Evolutionary conservation across 2,888 invertebrate genomes (phyloP).

Genomic region (Azorinus chamasolen): DNA sequence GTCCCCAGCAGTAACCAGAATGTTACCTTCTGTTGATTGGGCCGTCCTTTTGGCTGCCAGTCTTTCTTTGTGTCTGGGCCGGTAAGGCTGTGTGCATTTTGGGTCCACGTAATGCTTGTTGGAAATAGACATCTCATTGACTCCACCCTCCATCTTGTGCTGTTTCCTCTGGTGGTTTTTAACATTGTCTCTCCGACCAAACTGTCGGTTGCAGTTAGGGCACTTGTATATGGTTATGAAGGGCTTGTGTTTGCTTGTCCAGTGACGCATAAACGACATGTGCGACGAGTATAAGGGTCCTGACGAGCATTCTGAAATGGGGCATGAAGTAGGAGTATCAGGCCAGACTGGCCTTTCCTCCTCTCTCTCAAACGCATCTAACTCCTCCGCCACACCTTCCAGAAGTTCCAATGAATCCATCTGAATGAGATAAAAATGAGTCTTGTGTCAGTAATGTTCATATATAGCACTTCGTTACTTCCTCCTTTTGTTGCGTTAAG

Average conservation of each 20-base stretch:
- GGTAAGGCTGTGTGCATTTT: neutral
- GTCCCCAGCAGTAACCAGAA: no score
- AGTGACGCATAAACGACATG: neutral
- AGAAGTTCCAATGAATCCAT: constrained; percentile 7
- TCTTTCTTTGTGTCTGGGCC: neutral
- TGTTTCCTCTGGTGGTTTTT: neutral
- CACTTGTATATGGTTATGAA: neutral
- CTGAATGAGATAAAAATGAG: no score
- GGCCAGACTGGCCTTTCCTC: constrained; percentile 15
- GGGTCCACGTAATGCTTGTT: neutral
- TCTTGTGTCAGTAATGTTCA: no score
- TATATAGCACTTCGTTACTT: no score
- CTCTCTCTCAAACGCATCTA: neutral
- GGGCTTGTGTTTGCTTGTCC: neutral
- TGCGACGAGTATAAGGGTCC: neutral
- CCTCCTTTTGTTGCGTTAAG: no score
- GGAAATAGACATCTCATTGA: neutral
- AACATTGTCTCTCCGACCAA: neutral
- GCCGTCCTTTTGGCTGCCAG: neutral
- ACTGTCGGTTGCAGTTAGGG: neutral
- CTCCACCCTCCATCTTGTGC: neutral
- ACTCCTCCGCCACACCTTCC: constrained; percentile 5
- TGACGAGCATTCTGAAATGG: neutral
- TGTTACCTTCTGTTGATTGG: no score
- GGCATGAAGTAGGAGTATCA: constrained; percentile 5